Conservation (phyloP, 2,888 invertebrate genomes). For the Labia minor region DNA sequence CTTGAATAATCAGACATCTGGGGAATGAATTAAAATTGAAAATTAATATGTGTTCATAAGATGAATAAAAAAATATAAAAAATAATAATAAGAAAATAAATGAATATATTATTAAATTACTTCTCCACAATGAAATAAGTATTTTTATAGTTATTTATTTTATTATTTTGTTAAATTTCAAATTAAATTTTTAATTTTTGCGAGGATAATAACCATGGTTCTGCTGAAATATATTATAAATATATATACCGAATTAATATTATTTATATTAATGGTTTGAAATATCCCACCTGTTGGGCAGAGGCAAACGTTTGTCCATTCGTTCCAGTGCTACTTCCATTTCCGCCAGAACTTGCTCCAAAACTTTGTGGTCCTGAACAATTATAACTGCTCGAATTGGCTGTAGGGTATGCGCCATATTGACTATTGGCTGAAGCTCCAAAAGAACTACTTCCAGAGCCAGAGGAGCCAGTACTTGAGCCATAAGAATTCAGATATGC, state of each 20-base stretch:
- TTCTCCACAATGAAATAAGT: no score
- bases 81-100: no score
- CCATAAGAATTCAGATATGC: constrained; percentile 40
- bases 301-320: constrained; percentile 25
- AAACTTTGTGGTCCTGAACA: constrained; percentile 41
- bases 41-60: neutral
- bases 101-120: no score
- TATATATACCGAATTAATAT: no score
- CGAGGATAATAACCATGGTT: no score
- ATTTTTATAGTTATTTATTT: no score
- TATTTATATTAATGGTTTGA: no score
- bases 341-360: constrained; percentile 2
- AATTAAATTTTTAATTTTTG: no score
- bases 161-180: no score
- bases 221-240: no score
- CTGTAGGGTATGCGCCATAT: constrained; percentile 43
- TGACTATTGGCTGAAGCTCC: constrained; percentile 40
- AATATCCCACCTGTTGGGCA: constrained; percentile 50
- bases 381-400: constrained; percentile 33
- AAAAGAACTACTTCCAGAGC: constrained; percentile 32
- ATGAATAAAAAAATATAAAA: no score
- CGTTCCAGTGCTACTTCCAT: constrained; percentile 17
- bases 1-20: constrained; percentile 25
- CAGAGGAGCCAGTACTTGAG: constrained; percentile 32
- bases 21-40: constrained; percentile 1